Conservation (phyloP, 2,888 invertebrate species). For the Chironomus riparius region DNA sequence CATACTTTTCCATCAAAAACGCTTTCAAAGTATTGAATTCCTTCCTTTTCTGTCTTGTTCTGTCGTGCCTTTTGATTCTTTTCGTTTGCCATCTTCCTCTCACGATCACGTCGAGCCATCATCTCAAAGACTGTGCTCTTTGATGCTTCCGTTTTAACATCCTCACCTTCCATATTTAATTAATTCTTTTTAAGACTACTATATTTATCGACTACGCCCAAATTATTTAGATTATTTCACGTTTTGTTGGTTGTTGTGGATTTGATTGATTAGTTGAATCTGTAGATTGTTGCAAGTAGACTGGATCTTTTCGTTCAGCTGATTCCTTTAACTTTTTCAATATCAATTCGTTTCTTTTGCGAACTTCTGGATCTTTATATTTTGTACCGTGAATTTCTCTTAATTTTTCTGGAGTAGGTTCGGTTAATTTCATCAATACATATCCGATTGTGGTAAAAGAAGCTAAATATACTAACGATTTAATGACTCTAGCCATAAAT, state of each 20-base stretch:
- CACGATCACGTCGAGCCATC: constrained; percentile 13
- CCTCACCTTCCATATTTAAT: neutral
- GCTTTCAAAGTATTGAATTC: constrained; percentile 58
- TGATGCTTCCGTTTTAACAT: neutral
- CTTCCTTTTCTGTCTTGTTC: constrained; percentile 37
- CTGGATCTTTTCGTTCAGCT: constrained; percentile 29
- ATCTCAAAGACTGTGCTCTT: constrained; percentile 4
- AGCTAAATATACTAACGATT: constrained; percentile 50
- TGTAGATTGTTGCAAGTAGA: constrained; percentile 31
- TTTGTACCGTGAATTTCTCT: constrained; percentile 34
- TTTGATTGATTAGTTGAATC: neutral
- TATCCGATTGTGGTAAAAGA: constrained; percentile 53
- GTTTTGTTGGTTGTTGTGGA: constrained; percentile 4
- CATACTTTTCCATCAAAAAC: constrained; percentile 57
- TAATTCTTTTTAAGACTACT: neutral
- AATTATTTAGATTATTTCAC: constrained; percentile 16
- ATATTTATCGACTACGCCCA: neutral
- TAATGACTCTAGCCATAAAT: constrained; percentile 39
- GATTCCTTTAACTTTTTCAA: constrained; percentile 36
- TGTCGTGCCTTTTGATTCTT: constrained; percentile 27
- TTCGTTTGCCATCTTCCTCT: neutral
- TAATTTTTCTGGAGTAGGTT: constrained; percentile 44
- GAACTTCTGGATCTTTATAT: constrained; percentile 29
- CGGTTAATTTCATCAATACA: constrained; percentile 48
- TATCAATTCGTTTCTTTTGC: constrained; percentile 36